A percentile compares a stretch with the other conserved stretches of the same genome.
These are phyloP conservation scores for Acropora tenuis DNA, from an alignment of 64 coral and sea anemone species.

Conservation along the genomic window DNA sequence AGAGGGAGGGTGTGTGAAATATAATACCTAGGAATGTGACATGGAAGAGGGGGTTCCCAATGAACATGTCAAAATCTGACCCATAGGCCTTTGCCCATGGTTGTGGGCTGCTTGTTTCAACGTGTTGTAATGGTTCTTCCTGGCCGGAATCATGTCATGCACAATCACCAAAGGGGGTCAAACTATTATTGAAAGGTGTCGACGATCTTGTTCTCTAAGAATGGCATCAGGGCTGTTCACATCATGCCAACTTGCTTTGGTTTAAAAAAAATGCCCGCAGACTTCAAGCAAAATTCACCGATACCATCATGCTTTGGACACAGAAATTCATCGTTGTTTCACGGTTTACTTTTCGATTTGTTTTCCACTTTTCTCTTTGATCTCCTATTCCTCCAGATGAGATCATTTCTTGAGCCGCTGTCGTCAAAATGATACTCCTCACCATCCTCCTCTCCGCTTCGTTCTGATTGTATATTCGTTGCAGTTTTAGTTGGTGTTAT, in stretches of 20 bases:
- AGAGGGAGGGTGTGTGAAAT: no score
- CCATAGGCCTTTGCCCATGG: no score
- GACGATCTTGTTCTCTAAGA: no score
- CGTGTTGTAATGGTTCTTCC: no score
- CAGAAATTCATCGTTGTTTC: neutral
- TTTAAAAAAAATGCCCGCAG: neutral
- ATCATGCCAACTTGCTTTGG: no score
- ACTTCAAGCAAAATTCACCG: neutral
- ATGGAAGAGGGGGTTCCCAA: no score
- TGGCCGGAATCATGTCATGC: neutral
- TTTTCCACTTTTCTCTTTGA: neutral
- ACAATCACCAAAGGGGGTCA: neutral
- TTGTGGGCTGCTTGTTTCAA: no score
- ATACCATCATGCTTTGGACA: neutral
- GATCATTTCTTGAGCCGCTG: constrained; percentile 23
- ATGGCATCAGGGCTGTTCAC: neutral
- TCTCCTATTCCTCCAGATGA: constrained; percentile 7
- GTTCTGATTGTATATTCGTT: neutral
- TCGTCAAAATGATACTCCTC: constrained; percentile 41
- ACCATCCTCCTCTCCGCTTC: constrained; percentile 1
- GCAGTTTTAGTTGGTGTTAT: neutral
- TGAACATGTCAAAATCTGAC: no score
- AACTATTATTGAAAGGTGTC: neutral
- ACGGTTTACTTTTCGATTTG: neutral
- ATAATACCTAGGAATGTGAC: no score